Conservation (phyloP, 2,888 invertebrate genomes). For the Lithosia quadra region DNA sequence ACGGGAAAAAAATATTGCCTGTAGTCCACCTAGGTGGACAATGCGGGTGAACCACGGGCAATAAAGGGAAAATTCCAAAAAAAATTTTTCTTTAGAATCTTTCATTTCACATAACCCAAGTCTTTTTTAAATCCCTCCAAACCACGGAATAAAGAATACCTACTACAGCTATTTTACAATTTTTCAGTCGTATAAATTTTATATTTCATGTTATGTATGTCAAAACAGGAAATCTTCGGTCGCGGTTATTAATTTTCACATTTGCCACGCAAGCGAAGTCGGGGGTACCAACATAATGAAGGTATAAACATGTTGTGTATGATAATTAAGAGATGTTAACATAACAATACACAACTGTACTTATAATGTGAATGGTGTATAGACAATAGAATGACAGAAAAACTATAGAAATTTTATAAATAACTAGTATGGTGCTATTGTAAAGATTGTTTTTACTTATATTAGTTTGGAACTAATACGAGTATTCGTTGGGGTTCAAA, state of each 20-base stretch:
- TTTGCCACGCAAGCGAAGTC: background rate
- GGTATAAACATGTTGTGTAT: conserved; percentile 15
- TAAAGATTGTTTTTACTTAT: conserved; percentile 1
- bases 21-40: too few species aligned
- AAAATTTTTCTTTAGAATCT: too few species aligned
- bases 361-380: conserved; percentile 12
- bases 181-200: background rate
- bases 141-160: too few species aligned
- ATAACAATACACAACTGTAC: conserved; percentile 18
- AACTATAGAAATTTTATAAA: conserved; percentile 16
- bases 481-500: background rate
- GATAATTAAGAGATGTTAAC: conserved; percentile 18
- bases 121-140: too few species aligned
- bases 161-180: background rate
- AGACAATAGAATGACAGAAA: conserved; percentile 17
- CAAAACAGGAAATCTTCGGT: background rate
- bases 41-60: too few species aligned
- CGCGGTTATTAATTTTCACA: background rate
- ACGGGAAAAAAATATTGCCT: too few species aligned
- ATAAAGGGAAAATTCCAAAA: too few species aligned
- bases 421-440: conserved; percentile 6
- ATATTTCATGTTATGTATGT: background rate
- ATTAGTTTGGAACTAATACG: background rate
- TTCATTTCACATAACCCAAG: too few species aligned
- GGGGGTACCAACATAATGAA: background rate